Base-by-base conservation (phyloP, 2,888 invertebrate genomes). In the Sisyra terminalis region DNA sequence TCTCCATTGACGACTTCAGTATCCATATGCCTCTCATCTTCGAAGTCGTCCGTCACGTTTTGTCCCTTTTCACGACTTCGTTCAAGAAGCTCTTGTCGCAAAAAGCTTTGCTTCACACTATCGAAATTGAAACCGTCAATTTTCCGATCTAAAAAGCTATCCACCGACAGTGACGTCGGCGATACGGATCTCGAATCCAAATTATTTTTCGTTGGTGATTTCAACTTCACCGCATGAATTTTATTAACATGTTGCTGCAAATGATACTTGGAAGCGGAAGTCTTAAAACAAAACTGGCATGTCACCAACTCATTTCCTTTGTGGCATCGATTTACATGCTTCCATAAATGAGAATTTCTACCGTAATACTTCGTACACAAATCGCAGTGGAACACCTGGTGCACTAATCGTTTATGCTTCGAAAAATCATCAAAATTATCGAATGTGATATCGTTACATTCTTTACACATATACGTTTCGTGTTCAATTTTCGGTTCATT, bases 311-410 rank as follows among this genome's bases (percentile, higher is more conserved):
- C 66, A 52, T 73, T 71, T 10, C 70, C 69, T 51, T 65, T 65
- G n/a, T 39, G 39, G 16, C 39, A 44, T 34, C 71, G 59, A 50
- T 72, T 72, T 2, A 73, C 73, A 50, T 73, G 73, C 50, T 73
- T 73, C 73, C 73, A 73, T 9, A 73, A 51, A 49, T 73, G 73
- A 8, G 72, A 71, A 16, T 71, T 72, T 9, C 72, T 57, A 0
- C 72, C 71, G 49, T 73, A 73, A 48, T 66, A 72, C 50, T 73
- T 73, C 48, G 67, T 68, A 50, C 73, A 73, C 6, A 73, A 54
- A 55, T 73, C 73, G 50, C 73, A 73, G 5, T 73, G 72, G 49
- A 70, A 71, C 17, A 71, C 64, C 24, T 64, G 64, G 50, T 73
- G 73, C 24, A 61, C 56, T 30, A 61, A 58, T 30, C 69, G 55